Evolutionary conservation across 2,113 vertebrate genomes (phyloP), one percentile per base, ranked within the genome.

Genomic region (Pedetes capensis): DNA sequence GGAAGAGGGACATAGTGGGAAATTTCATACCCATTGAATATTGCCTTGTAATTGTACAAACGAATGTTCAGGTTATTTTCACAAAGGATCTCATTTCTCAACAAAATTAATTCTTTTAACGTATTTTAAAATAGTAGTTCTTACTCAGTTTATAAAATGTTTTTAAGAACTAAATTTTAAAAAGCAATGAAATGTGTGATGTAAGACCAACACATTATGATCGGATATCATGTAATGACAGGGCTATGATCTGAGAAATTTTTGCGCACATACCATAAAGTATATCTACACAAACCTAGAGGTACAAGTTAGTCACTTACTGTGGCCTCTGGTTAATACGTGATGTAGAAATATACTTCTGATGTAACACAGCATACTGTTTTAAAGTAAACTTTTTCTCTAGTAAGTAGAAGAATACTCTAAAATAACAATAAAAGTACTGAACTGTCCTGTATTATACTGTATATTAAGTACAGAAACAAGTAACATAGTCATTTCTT

Each of bases 1-100:
- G 12, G 1, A 1, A 7, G 13, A n/a, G 39, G 6, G 17, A 14
- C 7, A 47, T 53, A 5, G 2, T 6, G 6, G 6, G 32, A 22
- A 42, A 27, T 2, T n/a, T 20, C 63, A 25, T 47, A 34, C 32
- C 0, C 7, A n/a, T 27, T 32, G 66, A 66, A n/a, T 8, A 25
- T 1, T 39, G 12, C 8, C 6, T 69, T 34, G 0, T 8, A 71
- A 72, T 16, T 68, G 14, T 34, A 14, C 10, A 23, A 75, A 80
- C 42, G 7, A 57, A 81, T 8, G 2, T 25, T n/a, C 8, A 39
- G 2, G 20, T 6, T 9, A 44, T 68, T 87, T 72, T 61, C 18
- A 42, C 32, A 68, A 59, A 76, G 9, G 25, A 47, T 14, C 10
- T 61, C 81, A 17, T 8, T 71, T 81, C 4, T 53, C 51, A 82